These are phyloP conservation scores for Brachirus orientalis DNA, from an alignment of 2,113 vertebrate genomes.

Conservation along the genomic window DNA sequence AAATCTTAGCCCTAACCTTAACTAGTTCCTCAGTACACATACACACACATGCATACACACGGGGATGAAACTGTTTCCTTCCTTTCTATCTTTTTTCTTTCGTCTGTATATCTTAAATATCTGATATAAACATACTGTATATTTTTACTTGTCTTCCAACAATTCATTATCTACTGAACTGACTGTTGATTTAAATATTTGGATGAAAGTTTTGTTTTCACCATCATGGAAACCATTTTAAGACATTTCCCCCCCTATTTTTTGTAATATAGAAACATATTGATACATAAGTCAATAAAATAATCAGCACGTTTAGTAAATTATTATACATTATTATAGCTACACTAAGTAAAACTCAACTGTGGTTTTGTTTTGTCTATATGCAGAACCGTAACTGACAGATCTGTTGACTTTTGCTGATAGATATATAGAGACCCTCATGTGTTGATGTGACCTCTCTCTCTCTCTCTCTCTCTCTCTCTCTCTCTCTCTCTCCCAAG, in stretches of 20 bases:
- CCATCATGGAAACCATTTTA: too few species aligned
- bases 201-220: too few species aligned
- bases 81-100: too few species aligned
- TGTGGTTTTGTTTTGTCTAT: conserved; percentile 7
- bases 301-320: not conserved
- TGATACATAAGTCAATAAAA: conserved; percentile 1
- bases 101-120: too few species aligned
- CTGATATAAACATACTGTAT: not conserved
- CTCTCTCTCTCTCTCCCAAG: conserved; percentile 51
- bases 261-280: not conserved
- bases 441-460: conserved; percentile 52
- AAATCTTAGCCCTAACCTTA: too few species aligned
- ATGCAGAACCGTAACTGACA: conserved; percentile 43
- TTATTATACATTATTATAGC: not conserved
- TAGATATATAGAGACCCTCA: conserved; percentile 40
- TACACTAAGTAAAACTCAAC: not conserved
- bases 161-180: not conserved
- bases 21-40: too few species aligned
- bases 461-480: conserved; percentile 19
- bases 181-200: not conserved
- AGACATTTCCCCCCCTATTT: too few species aligned
- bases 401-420: conserved; percentile 62
- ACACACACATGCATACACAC: too few species aligned
- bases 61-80: too few species aligned
- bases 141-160: not conserved